Base-by-base conservation (phyloP, 2,888 invertebrate species). In the Drosophila austrosaltans region DNA sequence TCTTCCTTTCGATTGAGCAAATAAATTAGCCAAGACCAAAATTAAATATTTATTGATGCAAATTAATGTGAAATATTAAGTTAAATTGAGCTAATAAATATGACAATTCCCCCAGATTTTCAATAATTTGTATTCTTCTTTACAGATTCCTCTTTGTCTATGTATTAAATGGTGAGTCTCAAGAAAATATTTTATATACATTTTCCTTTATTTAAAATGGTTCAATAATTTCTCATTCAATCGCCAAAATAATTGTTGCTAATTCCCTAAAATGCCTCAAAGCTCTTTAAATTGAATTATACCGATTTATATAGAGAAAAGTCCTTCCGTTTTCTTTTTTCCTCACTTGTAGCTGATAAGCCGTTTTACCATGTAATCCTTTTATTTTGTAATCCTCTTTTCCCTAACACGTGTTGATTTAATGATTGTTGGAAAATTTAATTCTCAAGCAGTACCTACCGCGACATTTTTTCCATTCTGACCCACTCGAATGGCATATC, bases 21-120 rank as follows among this genome's bases (percentile, higher is more conserved):
- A 22, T 16, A 64, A 32, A 68, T 69, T 62, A 62, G 40, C 8
- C 48, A 40, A 53, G 5, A 42, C 22, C 8, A 48, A 22, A 20
- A 72, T 66, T 68, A 44, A 22, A 39, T 57, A 62, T 64, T 73
- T 73, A 64, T 64, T 62, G 53, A 73, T 58, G 63, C 53, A 57
- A 54, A 65, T 58, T 12, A 66, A 67, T 36, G 6, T 10, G 10
- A 48, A 22, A 44, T 20, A 8, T 20, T 20, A 44, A 44, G 22
- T 10, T 10, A 48, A 22, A 3, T 3, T 10, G 3, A 3, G 10
- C 16, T 22, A 22, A 1, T 1, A 25, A 22, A 10, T 12, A 3
- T 48, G 10, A 48, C 2, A 25, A 48, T 25, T 22, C 10, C 10
- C 22, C 0, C 2, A n/a, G 40, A 40, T n/a, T n/a, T 3, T n/a